These are phyloP conservation scores for Pachyrhynchus sulphureomaculatus DNA, from an alignment of 1,140 invertebrate genomes.

Conservation along the genomic window DNA sequence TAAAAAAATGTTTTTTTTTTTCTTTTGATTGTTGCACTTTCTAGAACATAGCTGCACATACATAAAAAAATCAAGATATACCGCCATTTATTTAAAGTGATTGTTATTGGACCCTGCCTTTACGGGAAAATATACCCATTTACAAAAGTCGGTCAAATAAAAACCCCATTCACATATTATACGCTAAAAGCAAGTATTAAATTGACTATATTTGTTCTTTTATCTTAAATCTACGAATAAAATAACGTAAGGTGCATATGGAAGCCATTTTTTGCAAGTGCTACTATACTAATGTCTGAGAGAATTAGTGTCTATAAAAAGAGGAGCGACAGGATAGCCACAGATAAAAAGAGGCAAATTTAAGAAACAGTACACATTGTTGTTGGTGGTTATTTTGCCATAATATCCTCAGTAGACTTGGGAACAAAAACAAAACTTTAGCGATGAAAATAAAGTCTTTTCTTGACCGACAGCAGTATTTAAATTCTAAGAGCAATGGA, in stretches of 20 bases:
- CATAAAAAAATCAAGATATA: constrained; percentile 9
- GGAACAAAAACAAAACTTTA: too few species aligned
- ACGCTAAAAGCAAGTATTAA: constrained; percentile 1
- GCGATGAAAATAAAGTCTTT: constrained; percentile 9
- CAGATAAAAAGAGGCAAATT: too few species aligned
- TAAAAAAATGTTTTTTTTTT: too few species aligned
- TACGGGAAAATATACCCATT: constrained; percentile 28
- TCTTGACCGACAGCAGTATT: constrained; percentile 6
- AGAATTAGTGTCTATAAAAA: too few species aligned
- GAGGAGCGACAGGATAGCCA: too few species aligned
- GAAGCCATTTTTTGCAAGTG: too few species aligned
- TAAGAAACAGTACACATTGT: not conserved
- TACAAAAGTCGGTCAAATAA: constrained; percentile 9
- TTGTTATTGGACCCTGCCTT: constrained; percentile 47
- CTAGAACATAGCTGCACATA: not conserved
- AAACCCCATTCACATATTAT: constrained; percentile 23
- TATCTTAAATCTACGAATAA: not conserved
- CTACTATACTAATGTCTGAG: too few species aligned
- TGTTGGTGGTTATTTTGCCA: too few species aligned
- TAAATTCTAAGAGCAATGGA: constrained; percentile 41
- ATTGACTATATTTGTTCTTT: not conserved
- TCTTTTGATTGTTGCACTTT: not conserved
- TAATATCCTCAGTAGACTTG: too few species aligned
- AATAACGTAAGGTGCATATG: too few species aligned
- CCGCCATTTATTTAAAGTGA: constrained; percentile 21